These are phyloP conservation scores for Lycorma delicatula DNA, from an alignment of 1,140 invertebrate genomes.

Conservation along the genomic window DNA sequence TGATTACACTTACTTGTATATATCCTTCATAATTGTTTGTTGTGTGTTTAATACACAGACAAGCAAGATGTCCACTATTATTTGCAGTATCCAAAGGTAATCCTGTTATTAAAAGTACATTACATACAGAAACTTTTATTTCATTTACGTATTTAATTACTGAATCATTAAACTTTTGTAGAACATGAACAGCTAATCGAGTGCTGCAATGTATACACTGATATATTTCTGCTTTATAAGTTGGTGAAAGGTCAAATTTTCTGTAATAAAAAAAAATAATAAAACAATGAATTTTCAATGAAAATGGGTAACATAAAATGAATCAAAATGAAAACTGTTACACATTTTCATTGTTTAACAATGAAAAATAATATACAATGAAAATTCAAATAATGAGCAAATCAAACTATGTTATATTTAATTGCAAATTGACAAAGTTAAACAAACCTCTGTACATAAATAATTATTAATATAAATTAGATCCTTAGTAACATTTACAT, in stretches of 20 bases:
- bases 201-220: slow-evolving; percentile 22
- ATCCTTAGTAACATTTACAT: no score
- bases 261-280: neutral
- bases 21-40: no score
- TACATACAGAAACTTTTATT: slow-evolving; percentile 5
- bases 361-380: neutral
- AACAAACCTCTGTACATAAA: neutral
- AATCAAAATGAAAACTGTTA: no score
- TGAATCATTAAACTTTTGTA: neutral
- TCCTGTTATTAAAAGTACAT: slow-evolving; percentile 19
- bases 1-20: neutral
- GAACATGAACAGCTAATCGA: slow-evolving; percentile 8
- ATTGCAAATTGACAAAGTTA: neutral
- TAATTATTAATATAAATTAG: no score
- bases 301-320: no score
- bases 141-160: neutral
- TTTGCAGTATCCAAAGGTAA: slow-evolving; percentile 28
- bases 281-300: no score
- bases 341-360: neutral
- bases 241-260: slow-evolving; percentile 17
- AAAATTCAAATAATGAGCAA: neutral
- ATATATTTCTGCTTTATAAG: slow-evolving; percentile 24
- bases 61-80: slow-evolving; percentile 24
- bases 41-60: slow-evolving; percentile 5
- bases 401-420: neutral